A percentile compares a stretch with the other conserved stretches of the same genome.
Evolutionary conservation across 2,113 vertebrate genomes (phyloP).

Genomic region (Gymnarchus niloticus): DNA sequence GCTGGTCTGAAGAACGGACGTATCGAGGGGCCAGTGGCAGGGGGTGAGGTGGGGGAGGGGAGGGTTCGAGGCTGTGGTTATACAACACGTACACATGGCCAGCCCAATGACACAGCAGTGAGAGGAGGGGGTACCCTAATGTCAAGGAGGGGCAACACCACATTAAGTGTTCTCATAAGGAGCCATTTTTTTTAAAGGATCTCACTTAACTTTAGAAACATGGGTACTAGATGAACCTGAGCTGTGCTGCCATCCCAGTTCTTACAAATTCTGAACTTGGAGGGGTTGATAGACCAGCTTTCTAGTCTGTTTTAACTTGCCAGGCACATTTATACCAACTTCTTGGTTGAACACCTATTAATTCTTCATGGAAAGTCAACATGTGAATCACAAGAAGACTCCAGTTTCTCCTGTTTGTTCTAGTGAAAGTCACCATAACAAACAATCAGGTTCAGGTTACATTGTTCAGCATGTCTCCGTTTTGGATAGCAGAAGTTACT

Average conservation of each 20-base stretch:
- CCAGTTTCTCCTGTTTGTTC: neutral
- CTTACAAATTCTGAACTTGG: neutral
- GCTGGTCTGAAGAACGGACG: slow-evolving; percentile 9
- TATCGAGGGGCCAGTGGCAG: neutral
- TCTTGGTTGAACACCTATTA: neutral
- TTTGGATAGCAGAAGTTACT: neutral
- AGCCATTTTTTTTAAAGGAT: neutral
- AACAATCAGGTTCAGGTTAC: neutral
- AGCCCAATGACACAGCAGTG: neutral
- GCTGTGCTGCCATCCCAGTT: neutral
- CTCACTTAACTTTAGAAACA: neutral
- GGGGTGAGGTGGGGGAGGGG: neutral
- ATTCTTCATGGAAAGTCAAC: neutral
- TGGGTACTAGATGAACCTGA: neutral
- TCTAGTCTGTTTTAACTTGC: neutral
- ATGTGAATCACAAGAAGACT: neutral
- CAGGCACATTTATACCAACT: neutral
- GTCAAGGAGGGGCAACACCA: neutral
- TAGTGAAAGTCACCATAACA: neutral
- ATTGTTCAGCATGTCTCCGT: neutral
- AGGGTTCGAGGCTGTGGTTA: neutral
- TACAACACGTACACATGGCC: neutral
- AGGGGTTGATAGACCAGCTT: neutral
- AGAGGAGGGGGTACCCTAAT: neutral
- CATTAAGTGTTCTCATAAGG: neutral